A percentile compares a stretch with the other conserved stretches of the same genome.
Evolutionary conservation across 2,888 invertebrate genomes (phyloP).

Genomic region (Phalera bucephala): DNA sequence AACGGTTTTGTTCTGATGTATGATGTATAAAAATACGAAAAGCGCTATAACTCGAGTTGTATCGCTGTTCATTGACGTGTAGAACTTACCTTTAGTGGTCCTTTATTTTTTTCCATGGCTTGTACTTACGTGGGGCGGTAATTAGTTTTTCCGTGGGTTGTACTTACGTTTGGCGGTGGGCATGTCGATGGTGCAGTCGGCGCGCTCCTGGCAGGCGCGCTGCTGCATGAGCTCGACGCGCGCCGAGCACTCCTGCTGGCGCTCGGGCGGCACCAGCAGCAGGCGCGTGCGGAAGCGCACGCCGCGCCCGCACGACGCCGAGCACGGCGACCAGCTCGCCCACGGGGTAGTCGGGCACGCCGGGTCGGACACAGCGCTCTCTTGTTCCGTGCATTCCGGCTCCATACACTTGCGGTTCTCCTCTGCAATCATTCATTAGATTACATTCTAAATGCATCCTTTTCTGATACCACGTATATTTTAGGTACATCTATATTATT

Average conservation of each 20-base stretch:
- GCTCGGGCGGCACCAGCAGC: constrained; percentile 84
- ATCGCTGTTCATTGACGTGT: too few species aligned
- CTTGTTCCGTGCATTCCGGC: constrained; percentile 84
- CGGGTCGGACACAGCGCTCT: constrained; percentile 77
- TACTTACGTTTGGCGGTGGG: constrained; percentile 88
- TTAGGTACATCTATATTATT: too few species aligned
- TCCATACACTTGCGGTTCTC: constrained; percentile 92
- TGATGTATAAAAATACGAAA: too few species aligned
- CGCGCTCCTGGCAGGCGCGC: constrained; percentile 85
- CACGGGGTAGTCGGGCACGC: constrained; percentile 92
- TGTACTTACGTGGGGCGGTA: too few species aligned
- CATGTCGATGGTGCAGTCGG: constrained; percentile 88
- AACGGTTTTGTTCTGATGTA: too few species aligned
- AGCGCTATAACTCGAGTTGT: too few species aligned
- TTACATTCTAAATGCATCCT: too few species aligned
- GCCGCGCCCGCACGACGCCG: constrained; percentile 93
- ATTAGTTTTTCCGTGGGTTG: too few species aligned
- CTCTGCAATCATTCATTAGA: too few species aligned
- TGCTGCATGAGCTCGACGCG: constrained; percentile 90
- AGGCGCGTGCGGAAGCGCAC: constrained; percentile 88
- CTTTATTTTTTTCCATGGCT: too few species aligned
- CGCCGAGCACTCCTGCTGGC: constrained; percentile 85
- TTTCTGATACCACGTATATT: too few species aligned
- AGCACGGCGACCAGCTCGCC: constrained; percentile 97
- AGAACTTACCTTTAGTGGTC: too few species aligned